These are phyloP conservation scores for Tetrao urogallus DNA, from an alignment of 2,113 vertebrate species.

Conservation along the genomic window DNA sequence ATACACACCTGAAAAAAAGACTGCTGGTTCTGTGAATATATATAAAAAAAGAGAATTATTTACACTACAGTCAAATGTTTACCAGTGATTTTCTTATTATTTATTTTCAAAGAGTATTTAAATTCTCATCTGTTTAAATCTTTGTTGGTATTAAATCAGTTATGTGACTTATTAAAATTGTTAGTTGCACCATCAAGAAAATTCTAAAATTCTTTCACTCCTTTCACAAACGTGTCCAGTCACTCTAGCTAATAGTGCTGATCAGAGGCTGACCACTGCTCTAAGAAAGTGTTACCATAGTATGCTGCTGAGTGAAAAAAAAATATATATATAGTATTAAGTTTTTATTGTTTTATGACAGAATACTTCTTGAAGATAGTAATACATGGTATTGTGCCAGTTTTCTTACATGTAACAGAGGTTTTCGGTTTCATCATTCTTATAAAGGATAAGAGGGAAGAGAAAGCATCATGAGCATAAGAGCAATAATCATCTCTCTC, in stretches of 20 bases:
- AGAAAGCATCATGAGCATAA: background rate
- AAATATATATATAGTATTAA: background rate
- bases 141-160: background rate
- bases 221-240: background rate
- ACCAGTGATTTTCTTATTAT: background rate
- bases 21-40: rapidly evolving
- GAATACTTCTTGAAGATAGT: background rate
- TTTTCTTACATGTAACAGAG: background rate
- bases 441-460: background rate
- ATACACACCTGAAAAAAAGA: background rate
- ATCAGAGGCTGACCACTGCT: background rate
- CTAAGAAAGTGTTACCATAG: background rate
- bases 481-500: background rate
- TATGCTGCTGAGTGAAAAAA: background rate
- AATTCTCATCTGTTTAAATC: background rate
- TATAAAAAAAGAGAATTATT: background rate
- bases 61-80: background rate
- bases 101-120: background rate
- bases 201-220: background rate
- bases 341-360: background rate
- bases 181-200: background rate
- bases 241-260: background rate
- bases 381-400: background rate
- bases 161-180: background rate
- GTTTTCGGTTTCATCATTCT: background rate